These are phyloP conservation scores for Forpus xanthops DNA, from an alignment of 2,797 vertebrate species.

Conservation along the genomic window DNA sequence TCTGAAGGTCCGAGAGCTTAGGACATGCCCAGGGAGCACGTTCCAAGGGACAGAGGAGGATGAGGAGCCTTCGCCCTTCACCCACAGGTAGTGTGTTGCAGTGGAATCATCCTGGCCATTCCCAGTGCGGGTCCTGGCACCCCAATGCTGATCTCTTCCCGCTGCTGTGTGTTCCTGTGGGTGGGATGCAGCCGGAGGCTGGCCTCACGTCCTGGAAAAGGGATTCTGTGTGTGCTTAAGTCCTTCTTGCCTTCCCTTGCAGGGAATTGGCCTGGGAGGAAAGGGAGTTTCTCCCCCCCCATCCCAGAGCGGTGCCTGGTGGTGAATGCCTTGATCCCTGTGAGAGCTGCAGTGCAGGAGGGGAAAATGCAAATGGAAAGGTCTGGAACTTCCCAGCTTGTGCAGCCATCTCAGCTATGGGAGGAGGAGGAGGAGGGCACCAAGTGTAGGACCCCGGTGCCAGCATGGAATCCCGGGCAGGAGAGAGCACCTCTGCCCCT, in stretches of 20 bases:
- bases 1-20: neutral
- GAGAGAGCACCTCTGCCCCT: neutral
- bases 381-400: neutral
- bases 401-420: neutral
- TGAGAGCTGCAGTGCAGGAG: accelerated
- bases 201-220: neutral
- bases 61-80: neutral
- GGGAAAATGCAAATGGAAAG: neutral
- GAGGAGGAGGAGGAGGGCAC: neutral
- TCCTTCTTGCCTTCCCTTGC: neutral
- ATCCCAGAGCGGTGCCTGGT: neutral
- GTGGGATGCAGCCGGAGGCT: neutral
- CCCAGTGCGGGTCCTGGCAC: neutral
- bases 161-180: neutral
- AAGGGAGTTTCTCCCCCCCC: neutral
- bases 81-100: neutral
- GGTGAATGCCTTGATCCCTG: neutral
- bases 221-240: accelerated
- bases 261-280: neutral
- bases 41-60: neutral
- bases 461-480: neutral
- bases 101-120: neutral
- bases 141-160: neutral
- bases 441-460: neutral
- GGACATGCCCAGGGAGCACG: neutral